Conservation (phyloP, 1,140 invertebrate species). For the Zaprionus ghesquierei region DNA sequence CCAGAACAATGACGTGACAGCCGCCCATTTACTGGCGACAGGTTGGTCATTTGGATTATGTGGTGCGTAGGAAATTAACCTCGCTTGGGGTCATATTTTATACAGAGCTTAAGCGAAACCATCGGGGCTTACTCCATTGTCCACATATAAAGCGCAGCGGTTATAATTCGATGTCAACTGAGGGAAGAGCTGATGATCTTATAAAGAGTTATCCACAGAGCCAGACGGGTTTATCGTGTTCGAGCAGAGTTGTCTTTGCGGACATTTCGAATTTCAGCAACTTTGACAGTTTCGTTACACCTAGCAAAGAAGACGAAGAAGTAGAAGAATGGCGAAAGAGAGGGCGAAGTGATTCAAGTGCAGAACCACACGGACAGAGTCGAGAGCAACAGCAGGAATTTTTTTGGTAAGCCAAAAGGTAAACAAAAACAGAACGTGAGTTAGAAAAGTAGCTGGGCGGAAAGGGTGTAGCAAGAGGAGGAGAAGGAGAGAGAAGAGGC, state of each 20-base stretch:
- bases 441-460: background rate
- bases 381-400: constrained; percentile 35
- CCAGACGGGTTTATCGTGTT: background rate
- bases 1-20: constrained; percentile 64
- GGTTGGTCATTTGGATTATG: constrained; percentile 66
- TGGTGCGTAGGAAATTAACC: constrained; percentile 66
- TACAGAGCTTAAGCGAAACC: constrained; percentile 26
- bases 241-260: constrained; percentile 24
- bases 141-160: background rate
- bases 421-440: background rate
- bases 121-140: too few relatives aligned
- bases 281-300: constrained; percentile 67
- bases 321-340: background rate
- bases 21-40: constrained; percentile 71
- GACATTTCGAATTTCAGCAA: constrained; percentile 40
- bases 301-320: constrained; percentile 31
- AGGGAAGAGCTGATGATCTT: background rate
- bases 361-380: constrained; percentile 44
- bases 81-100: constrained; percentile 31
- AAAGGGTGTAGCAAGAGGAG: background rate
- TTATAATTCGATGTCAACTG: constrained; percentile 19
- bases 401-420: constrained; percentile 27
- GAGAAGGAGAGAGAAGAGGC: background rate
- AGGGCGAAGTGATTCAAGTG: constrained; percentile 50
- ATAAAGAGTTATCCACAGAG: background rate